Base-by-base conservation (phyloP, 1,140 invertebrate species). In the Augochlora pura region DNA sequence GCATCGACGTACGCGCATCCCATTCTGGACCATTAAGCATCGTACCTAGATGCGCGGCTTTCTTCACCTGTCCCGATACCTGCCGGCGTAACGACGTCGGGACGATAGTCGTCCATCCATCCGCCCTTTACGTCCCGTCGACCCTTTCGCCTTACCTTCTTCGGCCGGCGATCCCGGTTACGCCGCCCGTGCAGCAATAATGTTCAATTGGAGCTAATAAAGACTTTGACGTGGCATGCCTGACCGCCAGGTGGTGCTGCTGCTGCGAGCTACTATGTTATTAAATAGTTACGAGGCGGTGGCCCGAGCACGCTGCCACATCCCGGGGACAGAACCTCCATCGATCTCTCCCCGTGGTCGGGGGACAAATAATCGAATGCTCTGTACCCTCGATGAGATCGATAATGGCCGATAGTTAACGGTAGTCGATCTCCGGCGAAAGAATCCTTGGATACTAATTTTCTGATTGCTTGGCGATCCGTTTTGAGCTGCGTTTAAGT, bases 231-330 rank as follows among this genome's bases (percentile, higher is more conserved):
- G 83, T 39, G 82, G 84, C 85, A 67, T 75, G 81, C 59, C 75
- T 79, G 81, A 74, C 62, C 81, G 77, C 77, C 88, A 90, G 88
- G 84, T 89, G 88, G 84, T 89, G 88, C 77, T 83, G 81, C 73
- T 69, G 78, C 67, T 64, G 23, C 67, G 21, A 68, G 76, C 82
- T 84, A 77, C 83, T 67, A 78, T 88, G 66, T 83, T 88, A 89
- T 89, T 89, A 89, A 88, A 89, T 87, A 81, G 88, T 89, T 88
- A 88, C 69, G 81, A 65, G 86, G 86, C 82, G 84, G 75, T 77
- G 83, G 60, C 57, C 77, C 10, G 59, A 42, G 68, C 72, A 82
- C 46, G 38, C 66, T 59, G 59, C n/a, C 57, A n/a, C n/a, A 18
- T 66, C 46, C 62, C 57, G 71, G 57, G 42, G 74, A 77, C 79